Conservation (phyloP, 53 echinoderm and acorn worm genomes). For the Glandiceps talaboti region DNA sequence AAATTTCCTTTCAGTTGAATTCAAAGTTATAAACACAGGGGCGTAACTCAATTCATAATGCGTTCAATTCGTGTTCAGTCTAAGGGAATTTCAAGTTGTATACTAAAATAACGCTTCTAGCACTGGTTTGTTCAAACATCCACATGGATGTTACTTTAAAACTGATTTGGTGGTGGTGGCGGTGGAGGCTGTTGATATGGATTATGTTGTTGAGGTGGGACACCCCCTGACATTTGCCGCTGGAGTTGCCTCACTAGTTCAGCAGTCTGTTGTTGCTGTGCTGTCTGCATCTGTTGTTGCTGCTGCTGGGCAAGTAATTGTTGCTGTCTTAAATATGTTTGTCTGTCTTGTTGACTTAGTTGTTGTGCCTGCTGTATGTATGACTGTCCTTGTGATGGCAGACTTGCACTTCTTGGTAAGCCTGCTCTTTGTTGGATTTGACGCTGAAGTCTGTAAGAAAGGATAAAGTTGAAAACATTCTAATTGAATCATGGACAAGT, state of each 20-base stretch:
- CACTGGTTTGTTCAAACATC: too few species aligned
- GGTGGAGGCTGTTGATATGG: too few species aligned
- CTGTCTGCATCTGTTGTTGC: conserved; percentile 21
- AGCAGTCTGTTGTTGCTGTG: conserved; percentile 27
- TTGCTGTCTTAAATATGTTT: conserved; percentile 12
- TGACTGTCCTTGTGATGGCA: conserved; percentile 8
- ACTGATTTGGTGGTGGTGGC: conserved; percentile 1
- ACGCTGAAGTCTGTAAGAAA: conserved; percentile 6
- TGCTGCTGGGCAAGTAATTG: conserved; percentile 5
- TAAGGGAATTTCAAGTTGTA: too few species aligned
- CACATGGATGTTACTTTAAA: background rate
- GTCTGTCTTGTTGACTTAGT: conserved; percentile 13
- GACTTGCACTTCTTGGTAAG: background rate
- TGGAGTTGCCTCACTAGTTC: conserved; percentile 23
- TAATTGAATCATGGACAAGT: too few species aligned
- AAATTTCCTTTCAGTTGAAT: too few species aligned
- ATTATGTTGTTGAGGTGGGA: conserved; percentile 26
- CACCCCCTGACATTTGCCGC: conserved; percentile 28
- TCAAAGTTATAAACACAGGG: too few species aligned
- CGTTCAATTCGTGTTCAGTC: too few species aligned
- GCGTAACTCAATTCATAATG: too few species aligned
- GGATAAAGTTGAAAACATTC: too few species aligned
- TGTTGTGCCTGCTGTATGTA: background rate
- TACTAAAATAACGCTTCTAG: too few species aligned
- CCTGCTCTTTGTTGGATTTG: conserved; percentile 2